Evolutionary conservation across 2,888 invertebrate species (phyloP), one percentile per base, ranked within the genome.

Genomic region (Choreutis nemorana): DNA sequence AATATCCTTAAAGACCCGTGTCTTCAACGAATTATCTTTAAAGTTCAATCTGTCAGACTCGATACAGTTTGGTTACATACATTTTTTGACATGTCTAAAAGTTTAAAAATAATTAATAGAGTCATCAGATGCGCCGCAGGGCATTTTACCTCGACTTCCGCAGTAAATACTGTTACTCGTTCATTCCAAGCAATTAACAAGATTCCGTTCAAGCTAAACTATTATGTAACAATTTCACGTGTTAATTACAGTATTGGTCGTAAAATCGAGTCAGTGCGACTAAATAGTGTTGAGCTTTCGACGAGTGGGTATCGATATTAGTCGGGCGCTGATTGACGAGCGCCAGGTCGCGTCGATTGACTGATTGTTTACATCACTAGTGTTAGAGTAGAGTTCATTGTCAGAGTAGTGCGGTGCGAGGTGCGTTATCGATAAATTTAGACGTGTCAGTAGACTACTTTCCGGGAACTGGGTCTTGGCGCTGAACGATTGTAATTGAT

Each of bases 361-460:
- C 65, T 55, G 50, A 54, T 52, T 77, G 75, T 73, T 73, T 73
- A 73, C n/a, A n/a, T n/a, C n/a, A n/a, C n/a, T n/a, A n/a, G n/a
- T n/a, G n/a, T 62, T 53, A 50, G 48, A 58, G 55, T 56, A 57
- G 68, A 70, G 75, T 75, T 77, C 77, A 77, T 73, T 73, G 75
- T 77, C 75, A 75, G 73, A 62, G 50, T 39, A 55, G 51, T 54
- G 62, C n/a, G 67, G 64, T 64, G 66, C 66, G 54, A 68, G 14
- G 66, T 63, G 59, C 58, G 56, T 51, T 42, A 54, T 50, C 57
- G 66, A 65, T 63, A 67, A 63, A 71, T 66, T 68, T 70, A 71
- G 65, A 70, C 52, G 38, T 48, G 59, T 62, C 64, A 55, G 54
- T 50, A 54, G 47, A 50, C 50, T 48, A 44, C 46, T 45, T 61